Percentiles rank a stretch among this genome's conserved stretches.
phyloP scores from a whole-genome alignment of 2,797 vertebrate genomes.

The Protonibea diacanthus region DNA sequence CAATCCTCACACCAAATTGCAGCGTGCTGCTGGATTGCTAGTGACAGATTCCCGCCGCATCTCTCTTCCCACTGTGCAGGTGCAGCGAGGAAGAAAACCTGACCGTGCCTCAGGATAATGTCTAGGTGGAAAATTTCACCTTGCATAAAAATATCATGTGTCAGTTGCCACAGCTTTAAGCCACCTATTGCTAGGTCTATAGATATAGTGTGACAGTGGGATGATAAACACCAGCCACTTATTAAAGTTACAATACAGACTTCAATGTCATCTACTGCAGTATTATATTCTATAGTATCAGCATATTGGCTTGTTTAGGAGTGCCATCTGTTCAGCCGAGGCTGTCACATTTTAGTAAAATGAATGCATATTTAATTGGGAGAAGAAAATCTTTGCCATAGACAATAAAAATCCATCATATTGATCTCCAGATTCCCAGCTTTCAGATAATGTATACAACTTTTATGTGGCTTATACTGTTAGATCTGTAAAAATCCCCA shows the following conservation, averaged over 20 bases:
- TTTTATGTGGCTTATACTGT: background rate
- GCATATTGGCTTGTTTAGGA: background rate
- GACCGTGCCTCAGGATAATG: slow-evolving; percentile 21
- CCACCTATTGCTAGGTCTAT: background rate
- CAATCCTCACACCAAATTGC: slow-evolving; percentile 19
- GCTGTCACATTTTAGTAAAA: background rate
- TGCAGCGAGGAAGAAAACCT: slow-evolving; percentile 1
- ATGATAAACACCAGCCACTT: slow-evolving; percentile 7
- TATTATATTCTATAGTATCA: background rate
- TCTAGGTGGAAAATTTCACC: slow-evolving; percentile 13
- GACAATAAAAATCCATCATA: background rate
- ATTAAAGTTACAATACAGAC: slow-evolving; percentile 1
- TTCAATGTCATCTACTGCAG: background rate
- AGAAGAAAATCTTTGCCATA: background rate
- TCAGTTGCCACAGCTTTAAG: background rate
- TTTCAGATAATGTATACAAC: no score
- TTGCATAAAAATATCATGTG: slow-evolving; percentile 7
- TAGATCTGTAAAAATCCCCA: no score
- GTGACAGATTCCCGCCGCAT: slow-evolving; percentile 17
- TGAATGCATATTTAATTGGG: background rate
- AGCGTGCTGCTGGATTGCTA: slow-evolving; percentile 3
- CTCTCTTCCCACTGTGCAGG: background rate
- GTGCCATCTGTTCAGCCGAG: background rate
- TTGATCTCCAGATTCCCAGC: no score
- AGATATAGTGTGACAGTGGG: background rate